Evolutionary conservation across 2,113 vertebrate genomes (phyloP).

Genomic region (Oncorhynchus mykiss): DNA sequence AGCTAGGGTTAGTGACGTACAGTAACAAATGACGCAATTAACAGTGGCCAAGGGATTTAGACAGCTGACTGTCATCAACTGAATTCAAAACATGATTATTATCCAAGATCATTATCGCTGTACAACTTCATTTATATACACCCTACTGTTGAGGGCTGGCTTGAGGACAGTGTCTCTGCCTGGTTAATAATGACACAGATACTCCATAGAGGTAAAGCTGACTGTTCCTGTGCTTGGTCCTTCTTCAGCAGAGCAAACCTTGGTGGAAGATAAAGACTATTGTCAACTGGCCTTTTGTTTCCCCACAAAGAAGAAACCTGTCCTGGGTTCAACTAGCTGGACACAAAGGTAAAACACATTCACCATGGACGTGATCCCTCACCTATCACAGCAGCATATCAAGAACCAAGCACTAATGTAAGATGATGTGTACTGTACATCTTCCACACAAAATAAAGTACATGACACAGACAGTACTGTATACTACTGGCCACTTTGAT

Average conservation of each 20-base stretch:
- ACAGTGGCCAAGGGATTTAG: too few relatives aligned
- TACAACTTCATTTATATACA: too few relatives aligned
- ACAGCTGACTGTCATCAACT: too few relatives aligned
- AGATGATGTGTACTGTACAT: background rate
- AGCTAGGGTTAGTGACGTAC: too few relatives aligned
- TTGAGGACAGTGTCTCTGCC: too few relatives aligned
- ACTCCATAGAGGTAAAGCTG: background rate
- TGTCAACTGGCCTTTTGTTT: conserved; percentile 88
- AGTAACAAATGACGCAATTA: too few relatives aligned
- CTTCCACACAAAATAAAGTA: background rate
- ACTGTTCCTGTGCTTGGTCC: conserved; percentile 2
- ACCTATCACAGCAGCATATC: background rate
- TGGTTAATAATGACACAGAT: too few relatives aligned
- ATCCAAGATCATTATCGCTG: too few relatives aligned
- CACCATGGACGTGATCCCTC: background rate
- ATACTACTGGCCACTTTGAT: too few relatives aligned
- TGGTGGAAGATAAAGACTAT: conserved; percentile 96
- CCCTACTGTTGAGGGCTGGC: too few relatives aligned
- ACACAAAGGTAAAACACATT: conserved; percentile 84
- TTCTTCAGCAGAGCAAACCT: conserved; percentile 74
- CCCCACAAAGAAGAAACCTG: conserved; percentile 86
- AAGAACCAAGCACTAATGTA: background rate
- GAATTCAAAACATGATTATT: too few relatives aligned
- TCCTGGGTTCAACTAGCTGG: conserved; percentile 96
- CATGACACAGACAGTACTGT: background rate